These are phyloP conservation scores for Taeniopygia guttata DNA, from an alignment of 2,797 vertebrate genomes.

Conservation along the genomic window DNA sequence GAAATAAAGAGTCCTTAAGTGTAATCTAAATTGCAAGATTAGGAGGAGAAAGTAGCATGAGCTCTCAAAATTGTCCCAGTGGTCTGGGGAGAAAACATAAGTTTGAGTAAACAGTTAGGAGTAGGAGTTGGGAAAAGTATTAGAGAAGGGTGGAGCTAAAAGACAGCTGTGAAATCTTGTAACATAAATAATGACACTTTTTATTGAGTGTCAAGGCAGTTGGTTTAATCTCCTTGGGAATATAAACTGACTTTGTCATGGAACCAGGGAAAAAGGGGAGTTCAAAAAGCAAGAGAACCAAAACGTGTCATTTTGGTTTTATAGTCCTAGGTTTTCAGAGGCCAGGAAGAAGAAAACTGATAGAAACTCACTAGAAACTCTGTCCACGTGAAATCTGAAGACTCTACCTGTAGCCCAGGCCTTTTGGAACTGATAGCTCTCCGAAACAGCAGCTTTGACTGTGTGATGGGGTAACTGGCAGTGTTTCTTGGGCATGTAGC, in stretches of 20 bases:
- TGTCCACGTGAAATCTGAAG: neutral
- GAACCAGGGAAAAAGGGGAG: neutral
- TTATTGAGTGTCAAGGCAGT: neutral
- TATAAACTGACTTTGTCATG: neutral
- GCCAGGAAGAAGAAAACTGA: neutral
- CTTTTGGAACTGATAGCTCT: neutral
- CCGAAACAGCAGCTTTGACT: neutral
- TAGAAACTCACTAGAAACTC: neutral
- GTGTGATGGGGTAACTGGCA: neutral
- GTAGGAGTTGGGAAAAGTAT: neutral
- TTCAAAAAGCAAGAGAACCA: neutral
- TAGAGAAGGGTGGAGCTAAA: neutral
- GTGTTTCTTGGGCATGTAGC: neutral
- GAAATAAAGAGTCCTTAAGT: neutral
- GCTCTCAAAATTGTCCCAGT: neutral
- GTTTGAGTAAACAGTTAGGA: neutral
- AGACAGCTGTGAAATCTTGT: neutral
- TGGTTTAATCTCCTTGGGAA: neutral
- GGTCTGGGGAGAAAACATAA: neutral
- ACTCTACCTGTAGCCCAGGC: fast-evolving
- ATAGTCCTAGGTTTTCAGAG: neutral
- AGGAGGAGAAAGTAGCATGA: neutral
- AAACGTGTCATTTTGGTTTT: neutral
- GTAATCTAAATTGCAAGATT: neutral
- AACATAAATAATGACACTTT: neutral